Base-by-base conservation (phyloP, 2,888 invertebrate species). In the Cephus pygmeus region DNA sequence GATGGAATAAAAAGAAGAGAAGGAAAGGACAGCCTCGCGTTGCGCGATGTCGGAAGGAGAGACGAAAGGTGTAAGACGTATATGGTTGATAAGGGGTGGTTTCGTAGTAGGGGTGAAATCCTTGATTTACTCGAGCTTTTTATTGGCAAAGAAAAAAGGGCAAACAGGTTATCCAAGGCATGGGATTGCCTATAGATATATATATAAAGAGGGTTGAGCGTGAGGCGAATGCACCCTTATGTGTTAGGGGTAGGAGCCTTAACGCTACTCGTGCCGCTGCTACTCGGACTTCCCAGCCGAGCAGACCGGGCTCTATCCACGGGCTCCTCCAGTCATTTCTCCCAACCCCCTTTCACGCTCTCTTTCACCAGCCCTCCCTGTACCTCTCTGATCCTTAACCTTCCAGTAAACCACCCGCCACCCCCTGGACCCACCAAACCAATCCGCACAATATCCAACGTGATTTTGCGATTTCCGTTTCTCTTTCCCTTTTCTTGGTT, bases 51-150 rank as follows among this genome's bases (percentile, higher is more conserved):
- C 9, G 56, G 56, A 23, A 2, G 56, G 2, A 9, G 23, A 56
- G 9, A 56, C 56, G 23, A 56, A 56, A 56, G 23, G 56, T 23
- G 56, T 56, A 56, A 56, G 56, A 56, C 56, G 23, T 40, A 23
- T 56, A 56, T 2, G 23, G 56, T n/a, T n/a, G 68, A 71, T 31
- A 15, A 30, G 35, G 75, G 35, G 69, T 36, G 71, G 30, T 56
- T 56, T 56, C 9, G 23, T 23, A 23, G 23, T n/a, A 73, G 75
- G 56, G 56, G 73, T 34, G 78, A 79, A 81, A 85, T 84, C 82
- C 87, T 87, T 86, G 86, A 88, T 88, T 87, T 86, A 88, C 85
- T 86, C 82, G 77, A 76, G 78, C 74, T 79, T 84, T 78, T 85
- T 85, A 84, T 86, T 82, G 83, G 81, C 69, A 76, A 78, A 77